phyloP scores from a whole-genome alignment of 2,113 vertebrate species.

The Mobula hypostoma region DNA sequence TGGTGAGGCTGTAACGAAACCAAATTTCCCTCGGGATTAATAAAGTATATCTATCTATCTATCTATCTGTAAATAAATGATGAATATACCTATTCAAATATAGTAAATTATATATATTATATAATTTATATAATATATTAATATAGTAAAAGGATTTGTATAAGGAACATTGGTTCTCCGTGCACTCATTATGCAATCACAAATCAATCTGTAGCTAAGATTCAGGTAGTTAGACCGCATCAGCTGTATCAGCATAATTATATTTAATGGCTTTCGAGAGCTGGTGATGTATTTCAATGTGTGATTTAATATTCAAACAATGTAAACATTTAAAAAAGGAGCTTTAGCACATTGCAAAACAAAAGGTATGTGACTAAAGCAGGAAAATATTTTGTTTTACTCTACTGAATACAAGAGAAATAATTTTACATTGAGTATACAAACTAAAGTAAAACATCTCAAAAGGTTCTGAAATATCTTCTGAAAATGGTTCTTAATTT shows the following conservation, averaged over 20 bases:
- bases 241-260: background rate
- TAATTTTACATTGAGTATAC: background rate
- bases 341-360: background rate
- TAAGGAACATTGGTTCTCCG: background rate
- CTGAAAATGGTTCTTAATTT: background rate
- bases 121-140: too few relatives aligned
- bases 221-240: background rate
- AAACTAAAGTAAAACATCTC: background rate
- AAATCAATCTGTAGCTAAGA: slow-evolving; percentile 22
- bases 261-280: slow-evolving; percentile 8
- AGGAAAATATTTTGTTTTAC: background rate
- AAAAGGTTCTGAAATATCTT: background rate
- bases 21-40: too few relatives aligned
- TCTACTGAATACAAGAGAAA: background rate
- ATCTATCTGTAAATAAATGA: too few relatives aligned
- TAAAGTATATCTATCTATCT: too few relatives aligned
- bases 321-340: background rate
- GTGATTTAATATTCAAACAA: background rate
- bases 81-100: too few relatives aligned
- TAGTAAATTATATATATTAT: too few relatives aligned
- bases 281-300: background rate
- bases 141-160: background rate
- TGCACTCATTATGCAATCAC: background rate
- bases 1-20: too few relatives aligned
- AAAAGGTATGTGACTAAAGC: background rate